A percentile compares a stretch with the other conserved stretches of the same genome.
phyloP scores from a whole-genome alignment of 2,888 invertebrate species.

The Nomada ferruginata region DNA sequence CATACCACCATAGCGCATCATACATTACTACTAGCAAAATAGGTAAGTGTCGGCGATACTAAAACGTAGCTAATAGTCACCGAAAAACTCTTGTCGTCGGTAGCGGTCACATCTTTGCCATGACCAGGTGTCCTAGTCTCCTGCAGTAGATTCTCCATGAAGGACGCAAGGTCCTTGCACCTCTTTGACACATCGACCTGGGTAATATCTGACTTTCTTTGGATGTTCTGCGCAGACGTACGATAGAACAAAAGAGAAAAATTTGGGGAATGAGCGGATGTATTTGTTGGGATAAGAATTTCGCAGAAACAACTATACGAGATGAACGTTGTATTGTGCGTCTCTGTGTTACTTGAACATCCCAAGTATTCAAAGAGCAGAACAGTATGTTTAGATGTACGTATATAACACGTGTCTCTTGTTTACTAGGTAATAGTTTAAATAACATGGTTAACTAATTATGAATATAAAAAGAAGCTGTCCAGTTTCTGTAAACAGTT shows the following conservation, averaged over 20 bases:
- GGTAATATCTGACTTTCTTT: constrained; percentile 76
- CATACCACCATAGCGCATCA: constrained; percentile 58
- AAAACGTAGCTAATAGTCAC: constrained; percentile 85
- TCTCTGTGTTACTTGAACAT: not conserved
- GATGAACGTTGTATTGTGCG: constrained; percentile 12
- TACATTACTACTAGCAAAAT: constrained; percentile 55
- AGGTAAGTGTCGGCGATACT: constrained; percentile 71
- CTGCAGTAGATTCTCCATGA: constrained; percentile 91
- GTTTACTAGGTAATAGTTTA: not conserved
- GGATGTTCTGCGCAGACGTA: constrained; percentile 72
- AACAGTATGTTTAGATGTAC: too few species aligned
- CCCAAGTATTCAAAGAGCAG: too few species aligned
- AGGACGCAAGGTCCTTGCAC: constrained; percentile 90
- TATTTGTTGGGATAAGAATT: constrained; percentile 23
- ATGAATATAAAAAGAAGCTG: not conserved
- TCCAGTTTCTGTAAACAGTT: not conserved
- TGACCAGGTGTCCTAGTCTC: constrained; percentile 87
- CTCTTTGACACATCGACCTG: constrained; percentile 89
- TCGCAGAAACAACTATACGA: constrained; percentile 21
- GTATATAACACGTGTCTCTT: too few species aligned
- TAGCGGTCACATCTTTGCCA: constrained; percentile 86
- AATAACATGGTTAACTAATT: not conserved
- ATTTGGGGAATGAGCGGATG: constrained; percentile 35
- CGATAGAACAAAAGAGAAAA: constrained; percentile 68
- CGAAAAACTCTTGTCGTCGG: constrained; percentile 87